Evolutionary conservation across 2,113 vertebrate genomes (phyloP).

Genomic region (Athene noctua): DNA sequence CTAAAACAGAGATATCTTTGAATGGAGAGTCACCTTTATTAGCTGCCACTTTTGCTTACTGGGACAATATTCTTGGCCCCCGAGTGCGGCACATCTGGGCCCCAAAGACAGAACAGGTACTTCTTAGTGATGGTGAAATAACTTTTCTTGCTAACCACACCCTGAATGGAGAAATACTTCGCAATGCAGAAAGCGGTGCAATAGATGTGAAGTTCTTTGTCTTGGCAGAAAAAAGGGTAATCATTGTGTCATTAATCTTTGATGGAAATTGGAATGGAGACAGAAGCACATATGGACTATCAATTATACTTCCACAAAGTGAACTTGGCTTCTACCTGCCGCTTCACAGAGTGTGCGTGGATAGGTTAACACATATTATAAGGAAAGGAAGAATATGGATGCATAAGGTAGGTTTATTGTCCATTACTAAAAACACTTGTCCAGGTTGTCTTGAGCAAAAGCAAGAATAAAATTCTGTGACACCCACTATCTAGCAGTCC

Average conservation of each 20-base stretch:
- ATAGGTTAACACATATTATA: slow-evolving; percentile 93
- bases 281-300: slow-evolving; percentile 94
- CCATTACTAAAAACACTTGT: neutral
- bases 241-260: slow-evolving; percentile 96
- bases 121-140: slow-evolving; percentile 93
- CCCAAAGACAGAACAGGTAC: slow-evolving; percentile 85
- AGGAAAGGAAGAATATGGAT: slow-evolving; percentile 97
- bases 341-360: slow-evolving; percentile 91
- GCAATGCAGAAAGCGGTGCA: slow-evolving; percentile 93
- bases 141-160: slow-evolving; percentile 97
- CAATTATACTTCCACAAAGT: slow-evolving; percentile 91
- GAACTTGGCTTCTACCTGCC: slow-evolving; percentile 94
- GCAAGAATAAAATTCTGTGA: neutral
- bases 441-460: neutral
- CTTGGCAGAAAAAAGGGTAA: slow-evolving; percentile 94
- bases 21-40: slow-evolving; percentile 91
- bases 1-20: slow-evolving; percentile 89
- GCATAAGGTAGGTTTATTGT: slow-evolving; percentile 86
- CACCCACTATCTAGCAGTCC: neutral
- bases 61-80: slow-evolving; percentile 98
- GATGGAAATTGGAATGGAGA: slow-evolving; percentile 97
- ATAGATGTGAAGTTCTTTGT: slow-evolving; percentile 98
- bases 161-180: slow-evolving; percentile 95
- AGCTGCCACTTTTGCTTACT: slow-evolving; percentile 97
- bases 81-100: slow-evolving; percentile 95